Base-by-base conservation (phyloP, 1,140 invertebrate genomes). In the Palaemon carinicauda region DNA sequence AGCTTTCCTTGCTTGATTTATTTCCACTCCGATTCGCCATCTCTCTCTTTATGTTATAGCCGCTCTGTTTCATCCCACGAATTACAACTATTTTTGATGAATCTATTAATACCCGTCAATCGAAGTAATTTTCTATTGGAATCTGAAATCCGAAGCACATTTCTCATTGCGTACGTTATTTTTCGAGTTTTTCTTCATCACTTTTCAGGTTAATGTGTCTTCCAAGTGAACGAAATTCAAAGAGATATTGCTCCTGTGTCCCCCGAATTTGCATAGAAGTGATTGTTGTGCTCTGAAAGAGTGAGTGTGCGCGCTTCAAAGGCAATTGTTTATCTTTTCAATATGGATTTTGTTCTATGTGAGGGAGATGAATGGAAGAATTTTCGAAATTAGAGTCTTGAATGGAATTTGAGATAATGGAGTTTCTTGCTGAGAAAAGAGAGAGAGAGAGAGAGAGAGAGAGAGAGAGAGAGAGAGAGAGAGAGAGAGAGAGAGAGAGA, bases 311-410 rank as follows among this genome's bases (percentile, higher is more conserved):
- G 65, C 60, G 84, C 84, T 79, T 86, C 84, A 86, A 86, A 86
- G 84, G 65, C 84, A 86, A 86, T 86, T 86, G 84, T 86, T 86
- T 86, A 86, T 86, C 77, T 86, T 86, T 86, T 86, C 84, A 86
- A 80, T 86, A 86, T 86, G 84, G 84, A 86, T 86, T 86, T 86
- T 86, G 84, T 86, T 86, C 84, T 86, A 86, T 86, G 84, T 86
- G 84, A 86, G 84, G 84, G 52, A 86, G 84, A 86, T 86, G 84
- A 86, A 86, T 80, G 31, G 84, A 41, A 74, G 84, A 86, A 86
- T 80, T 86, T 86, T 86, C 84, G 84, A 86, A 86, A 86, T 86
- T 86, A 86, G 77, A 86, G 84, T 80, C 84, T 86, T 86, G 84
- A 86, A 86, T 86, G 77, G 84, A 86, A 86, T 86, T 80, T 80